Evolutionary conservation across 2,797 vertebrate species (phyloP).

Genomic region (Melanotaenia trifasciata): DNA sequence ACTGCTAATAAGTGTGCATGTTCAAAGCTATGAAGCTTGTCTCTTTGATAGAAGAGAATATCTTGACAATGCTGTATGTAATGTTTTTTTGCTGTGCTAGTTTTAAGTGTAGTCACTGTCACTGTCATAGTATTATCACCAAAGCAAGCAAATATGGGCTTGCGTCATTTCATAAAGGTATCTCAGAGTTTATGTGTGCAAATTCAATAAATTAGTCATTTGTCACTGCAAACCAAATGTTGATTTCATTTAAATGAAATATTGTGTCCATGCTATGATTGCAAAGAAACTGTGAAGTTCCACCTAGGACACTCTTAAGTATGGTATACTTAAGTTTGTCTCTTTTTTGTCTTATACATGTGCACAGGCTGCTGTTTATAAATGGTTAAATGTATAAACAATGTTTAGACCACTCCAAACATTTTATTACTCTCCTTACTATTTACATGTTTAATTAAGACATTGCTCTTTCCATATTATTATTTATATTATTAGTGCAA

Average conservation of each 20-base stretch:
- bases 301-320: slow-evolving; percentile 8
- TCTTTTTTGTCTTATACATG: slow-evolving; percentile 4
- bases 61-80: slow-evolving; percentile 12
- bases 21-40: slow-evolving; percentile 33
- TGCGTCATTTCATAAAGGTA: slow-evolving; percentile 12
- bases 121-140: slow-evolving; percentile 41
- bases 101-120: slow-evolving; percentile 46
- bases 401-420: slow-evolving; percentile 2
- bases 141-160: slow-evolving; percentile 28
- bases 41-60: slow-evolving; percentile 38
- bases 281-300: slow-evolving; percentile 12
- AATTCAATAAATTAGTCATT: slow-evolving; percentile 45
- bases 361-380: neutral
- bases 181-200: slow-evolving; percentile 7
- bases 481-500: slow-evolving; percentile 7
- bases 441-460: slow-evolving; percentile 11
- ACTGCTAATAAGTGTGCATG: slow-evolving; percentile 32
- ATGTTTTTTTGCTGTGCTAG: slow-evolving; percentile 27
- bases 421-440: neutral
- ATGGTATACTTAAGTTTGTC: neutral
- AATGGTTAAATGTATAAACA: slow-evolving; percentile 13
- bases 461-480: slow-evolving; percentile 13
- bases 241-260: neutral
- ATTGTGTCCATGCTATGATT: slow-evolving; percentile 18
- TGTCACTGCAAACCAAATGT: slow-evolving; percentile 26